These are phyloP conservation scores for Drosophila miranda DNA, from an alignment of 1,140 invertebrate species.

Conservation along the genomic window DNA sequence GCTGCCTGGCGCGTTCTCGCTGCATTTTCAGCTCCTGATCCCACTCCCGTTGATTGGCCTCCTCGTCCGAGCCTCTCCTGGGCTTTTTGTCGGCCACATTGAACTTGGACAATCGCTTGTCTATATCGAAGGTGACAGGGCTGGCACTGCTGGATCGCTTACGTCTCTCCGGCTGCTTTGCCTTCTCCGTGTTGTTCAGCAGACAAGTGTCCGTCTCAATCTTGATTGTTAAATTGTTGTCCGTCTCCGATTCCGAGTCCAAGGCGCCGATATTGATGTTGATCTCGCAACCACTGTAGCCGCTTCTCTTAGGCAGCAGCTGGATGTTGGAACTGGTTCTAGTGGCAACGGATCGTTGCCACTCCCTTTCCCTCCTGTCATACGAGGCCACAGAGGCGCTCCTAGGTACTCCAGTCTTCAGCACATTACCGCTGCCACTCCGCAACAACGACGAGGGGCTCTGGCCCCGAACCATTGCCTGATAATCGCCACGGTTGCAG, in stretches of 20 bases:
- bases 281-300: slow-evolving; percentile 58
- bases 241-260: slow-evolving; percentile 19
- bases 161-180: neutral
- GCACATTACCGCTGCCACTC: slow-evolving; percentile 1
- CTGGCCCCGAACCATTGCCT: slow-evolving; percentile 14
- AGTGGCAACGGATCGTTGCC: no score
- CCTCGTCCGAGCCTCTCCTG: slow-evolving; percentile 15
- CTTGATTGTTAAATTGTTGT: slow-evolving; percentile 59
- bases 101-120: slow-evolving; percentile 67
- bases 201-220: slow-evolving; percentile 55
- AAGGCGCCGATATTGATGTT: slow-evolving; percentile 64
- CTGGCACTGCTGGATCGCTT: neutral
- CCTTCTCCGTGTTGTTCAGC: slow-evolving; percentile 43
- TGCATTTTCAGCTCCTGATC: slow-evolving; percentile 16
- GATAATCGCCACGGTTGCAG: slow-evolving; percentile 36
- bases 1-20: slow-evolving; percentile 13
- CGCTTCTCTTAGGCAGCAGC: slow-evolving; percentile 19
- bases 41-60: slow-evolving; percentile 3
- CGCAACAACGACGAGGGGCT: slow-evolving; percentile 19
- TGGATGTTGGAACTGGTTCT: slow-evolving; percentile 10
- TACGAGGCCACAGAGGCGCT: slow-evolving; percentile 11
- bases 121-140: slow-evolving; percentile 45
- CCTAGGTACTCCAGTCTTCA: neutral
- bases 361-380: neutral
- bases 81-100: slow-evolving; percentile 15